Evolutionary conservation across 2,113 vertebrate species (phyloP), one percentile per base, ranked within the genome.

Genomic region (Fregata magnificens): DNA sequence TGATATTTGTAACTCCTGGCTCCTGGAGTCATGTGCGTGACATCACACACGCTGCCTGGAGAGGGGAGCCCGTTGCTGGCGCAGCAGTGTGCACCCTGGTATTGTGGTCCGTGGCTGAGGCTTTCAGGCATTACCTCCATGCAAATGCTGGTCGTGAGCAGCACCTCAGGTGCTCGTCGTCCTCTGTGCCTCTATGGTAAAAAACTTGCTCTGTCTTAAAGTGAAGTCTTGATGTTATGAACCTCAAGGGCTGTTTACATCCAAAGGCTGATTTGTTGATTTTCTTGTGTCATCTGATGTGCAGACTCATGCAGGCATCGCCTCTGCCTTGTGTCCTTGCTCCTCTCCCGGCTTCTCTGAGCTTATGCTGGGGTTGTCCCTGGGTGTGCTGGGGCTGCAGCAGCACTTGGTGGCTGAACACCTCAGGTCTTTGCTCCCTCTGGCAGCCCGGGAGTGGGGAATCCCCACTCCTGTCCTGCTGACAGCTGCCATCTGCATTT

Each of bases 71-170:
- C 1, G 1, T 16, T 22, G 61, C 34, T 25, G 66, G 66, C 2
- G 3, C 1, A 0, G 69, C 52, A 13, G n/a, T 0, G 29, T 12
- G 63, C 16, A 5, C 61, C 52, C 71, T 8, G 13, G 5, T 8
- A 0, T 0, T 4, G 18, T 34, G 50, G 18, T 7, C 32, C 6
- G 0, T 5, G 36, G 65, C 72, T 21, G 59, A 53, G 66, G 18
- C 22, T 82, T 69, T 76, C 25, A 10, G 76, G n/a, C 8, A 11
- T 14, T 45, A 34, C 36, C 72, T 67, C 83, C 10, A 2, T 5
- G 25, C 65, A 36, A 25, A 21, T 32, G 45, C 40, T 89, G 78
- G 15, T 22, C 1, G 5, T 22, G 53, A 42, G 66, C 55, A 31
- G 82, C 3, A 1, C 79, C 76, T 65, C 71, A 15, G 69, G 38